A percentile compares a stretch with the other conserved stretches of the same genome.
Evolutionary conservation across 2,113 vertebrate genomes (phyloP).

Genomic region (Ailurus styani): DNA sequence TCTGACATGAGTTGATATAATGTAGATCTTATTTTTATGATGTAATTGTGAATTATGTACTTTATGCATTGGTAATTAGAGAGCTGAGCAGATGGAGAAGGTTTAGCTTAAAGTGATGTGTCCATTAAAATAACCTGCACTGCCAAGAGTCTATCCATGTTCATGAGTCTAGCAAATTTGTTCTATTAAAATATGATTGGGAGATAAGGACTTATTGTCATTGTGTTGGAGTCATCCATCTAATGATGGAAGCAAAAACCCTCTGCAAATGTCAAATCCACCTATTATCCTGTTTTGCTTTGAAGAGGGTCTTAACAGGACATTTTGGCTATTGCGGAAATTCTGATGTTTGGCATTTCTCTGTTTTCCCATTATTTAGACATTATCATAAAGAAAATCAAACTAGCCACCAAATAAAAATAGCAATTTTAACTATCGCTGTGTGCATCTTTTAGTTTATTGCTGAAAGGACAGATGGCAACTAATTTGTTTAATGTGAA

Average conservation of each 20-base stretch:
- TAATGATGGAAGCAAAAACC: constrained; percentile 7
- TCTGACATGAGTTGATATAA: constrained; percentile 85
- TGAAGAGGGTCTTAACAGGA: constrained; percentile 12
- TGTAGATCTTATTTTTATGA: constrained; percentile 83
- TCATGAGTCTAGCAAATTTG: constrained; percentile 76
- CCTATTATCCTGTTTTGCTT: constrained; percentile 18
- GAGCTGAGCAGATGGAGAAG: constrained; percentile 88
- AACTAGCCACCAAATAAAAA: constrained; percentile 20
- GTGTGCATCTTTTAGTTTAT: neutral
- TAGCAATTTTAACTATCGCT: constrained; percentile 9
- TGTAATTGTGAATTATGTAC: constrained; percentile 80
- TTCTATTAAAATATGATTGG: constrained; percentile 72
- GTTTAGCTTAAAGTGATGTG: constrained; percentile 87
- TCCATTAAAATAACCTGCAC: constrained; percentile 85
- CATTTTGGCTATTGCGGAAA: constrained; percentile 32
- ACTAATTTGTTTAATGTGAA: neutral
- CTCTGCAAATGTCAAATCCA: constrained; percentile 37
- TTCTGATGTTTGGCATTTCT: constrained; percentile 15
- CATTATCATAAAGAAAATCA: constrained; percentile 48
- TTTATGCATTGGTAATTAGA: constrained; percentile 86
- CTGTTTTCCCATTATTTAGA: constrained; percentile 35
- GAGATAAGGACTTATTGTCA: constrained; percentile 58
- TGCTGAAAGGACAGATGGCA: constrained; percentile 30
- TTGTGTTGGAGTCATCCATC: constrained; percentile 38
- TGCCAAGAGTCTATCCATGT: constrained; percentile 84